Evolutionary conservation across 2,113 vertebrate genomes (phyloP).

Genomic region (Carassius carassius): DNA sequence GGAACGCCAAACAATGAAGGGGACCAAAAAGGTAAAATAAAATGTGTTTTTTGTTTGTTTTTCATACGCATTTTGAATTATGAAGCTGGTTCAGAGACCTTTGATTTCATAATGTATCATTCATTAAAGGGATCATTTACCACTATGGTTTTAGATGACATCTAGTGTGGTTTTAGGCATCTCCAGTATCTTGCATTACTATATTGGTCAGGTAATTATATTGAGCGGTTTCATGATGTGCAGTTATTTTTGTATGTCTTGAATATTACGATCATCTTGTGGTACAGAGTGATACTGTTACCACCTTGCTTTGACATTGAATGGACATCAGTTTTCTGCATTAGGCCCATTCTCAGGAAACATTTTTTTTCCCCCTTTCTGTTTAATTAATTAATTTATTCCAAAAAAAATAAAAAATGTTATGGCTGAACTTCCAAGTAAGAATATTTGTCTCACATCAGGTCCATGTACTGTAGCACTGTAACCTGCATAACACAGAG

Average conservation of each 20-base stretch:
- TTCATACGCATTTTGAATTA: not conserved
- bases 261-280: conserved; percentile 8
- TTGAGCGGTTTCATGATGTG: conserved; percentile 1
- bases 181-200: conserved; percentile 1
- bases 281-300: conserved; percentile 1
- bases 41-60: not conserved
- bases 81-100: not conserved
- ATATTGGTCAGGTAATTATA: conserved; percentile 22
- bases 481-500: not conserved
- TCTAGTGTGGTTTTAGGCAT: conserved; percentile 7
- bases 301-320: conserved; percentile 5
- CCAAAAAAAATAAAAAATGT: not conserved
- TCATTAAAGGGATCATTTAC: not conserved
- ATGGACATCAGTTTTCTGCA: not conserved
- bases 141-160: conserved; percentile 1
- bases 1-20: conserved; percentile 90
- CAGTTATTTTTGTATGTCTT: not conserved
- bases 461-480: not conserved
- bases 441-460: not conserved
- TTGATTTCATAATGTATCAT: not conserved
- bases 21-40: conserved; percentile 85
- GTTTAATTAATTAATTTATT: not conserved
- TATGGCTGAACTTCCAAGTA: not conserved
- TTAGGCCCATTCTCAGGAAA: not conserved
- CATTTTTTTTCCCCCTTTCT: not conserved